Evolutionary conservation across 1,140 invertebrate genomes (phyloP).

Genomic region (Lethrus apterus): DNA sequence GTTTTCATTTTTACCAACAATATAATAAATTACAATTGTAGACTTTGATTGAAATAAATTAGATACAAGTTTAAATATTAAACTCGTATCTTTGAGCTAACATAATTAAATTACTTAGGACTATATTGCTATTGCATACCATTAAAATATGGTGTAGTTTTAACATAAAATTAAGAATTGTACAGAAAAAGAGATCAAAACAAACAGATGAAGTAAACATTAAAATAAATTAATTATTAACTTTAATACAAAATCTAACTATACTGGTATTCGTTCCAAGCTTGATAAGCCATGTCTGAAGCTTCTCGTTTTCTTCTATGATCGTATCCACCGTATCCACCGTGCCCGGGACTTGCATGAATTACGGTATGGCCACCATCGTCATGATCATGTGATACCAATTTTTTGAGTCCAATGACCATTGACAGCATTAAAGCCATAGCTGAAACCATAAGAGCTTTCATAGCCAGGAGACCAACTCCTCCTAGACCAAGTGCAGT

Average conservation of each 20-base stretch:
- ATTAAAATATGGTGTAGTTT: slow-evolving; percentile 1
- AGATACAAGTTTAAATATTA: slow-evolving; percentile 6
- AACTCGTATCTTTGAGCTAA: neutral
- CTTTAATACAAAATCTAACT: slow-evolving; percentile 20
- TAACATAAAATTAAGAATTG: neutral
- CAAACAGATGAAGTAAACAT: neutral
- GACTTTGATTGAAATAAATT: neutral
- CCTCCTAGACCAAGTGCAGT: slow-evolving; percentile 64
- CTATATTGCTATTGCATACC: neutral
- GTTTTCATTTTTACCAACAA: neutral
- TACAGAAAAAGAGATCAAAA: neutral
- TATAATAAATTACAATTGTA: neutral
- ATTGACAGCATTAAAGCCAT: slow-evolving; percentile 64
- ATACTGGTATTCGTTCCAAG: slow-evolving; percentile 41
- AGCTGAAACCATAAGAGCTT: slow-evolving; percentile 57
- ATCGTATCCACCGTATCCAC: slow-evolving; percentile 51
- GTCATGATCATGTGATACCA: slow-evolving; percentile 53
- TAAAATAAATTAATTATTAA: slow-evolving; percentile 28
- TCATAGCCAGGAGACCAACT: slow-evolving; percentile 64
- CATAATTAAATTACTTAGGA: neutral
- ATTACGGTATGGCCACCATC: slow-evolving; percentile 56
- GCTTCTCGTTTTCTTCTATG: slow-evolving; percentile 46
- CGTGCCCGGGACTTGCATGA: slow-evolving; percentile 51
- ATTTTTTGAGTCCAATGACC: slow-evolving; percentile 63
- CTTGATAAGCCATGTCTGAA: slow-evolving; percentile 51